Base-by-base conservation (phyloP, 1,140 invertebrate genomes). In the Lasaia peninsularis region DNA sequence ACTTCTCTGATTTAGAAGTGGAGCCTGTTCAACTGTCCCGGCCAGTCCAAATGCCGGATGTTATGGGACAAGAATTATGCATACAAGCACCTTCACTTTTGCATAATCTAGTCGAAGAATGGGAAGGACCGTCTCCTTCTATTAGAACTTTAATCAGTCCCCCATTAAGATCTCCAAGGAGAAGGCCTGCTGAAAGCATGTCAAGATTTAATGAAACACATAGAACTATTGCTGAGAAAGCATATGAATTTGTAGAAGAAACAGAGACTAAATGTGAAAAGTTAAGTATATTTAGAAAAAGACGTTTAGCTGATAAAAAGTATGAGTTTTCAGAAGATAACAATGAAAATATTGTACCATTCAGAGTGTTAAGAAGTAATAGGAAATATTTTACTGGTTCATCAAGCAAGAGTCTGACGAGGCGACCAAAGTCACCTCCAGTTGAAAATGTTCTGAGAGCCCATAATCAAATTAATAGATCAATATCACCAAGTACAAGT, bases 321-420 rank as follows among this genome's bases (percentile, higher is more conserved):
- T 98, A 98, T 74, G 96, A 97, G 75, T 96, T 97, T 69, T 95
- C 94, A 2, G 95, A 96, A 57, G 95, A 96, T 67, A 95, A 96
- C 75, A 93, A 93, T 5, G 95, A 96, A 77, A 96, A 96, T 80
- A 95, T 96, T 58, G 93, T 95, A 65, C 94, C 94, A 37, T 95
- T 95, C 75, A 94, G 89, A 61, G 88, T 90, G 10, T 73, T 89
- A 61, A 80, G 89, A 57, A 90, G 87, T 65, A 90, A 90, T 73
- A 85, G 86, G 62, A 90, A 89, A 56, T 89, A 89, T 69, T 90
- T 82, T 63, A 89, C 88, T 34, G 88, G 87, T 1, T 78, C 78
- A 5, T 78, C 80, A 0, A 83, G 74, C 65, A 83, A 83, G 58
- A 69, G 53, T 44, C 59, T 69, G 37, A 53, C 71, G 12, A 72